Evolutionary conservation across 2,797 vertebrate species (phyloP).

Genomic region (Sebastes trivittatus): DNA sequence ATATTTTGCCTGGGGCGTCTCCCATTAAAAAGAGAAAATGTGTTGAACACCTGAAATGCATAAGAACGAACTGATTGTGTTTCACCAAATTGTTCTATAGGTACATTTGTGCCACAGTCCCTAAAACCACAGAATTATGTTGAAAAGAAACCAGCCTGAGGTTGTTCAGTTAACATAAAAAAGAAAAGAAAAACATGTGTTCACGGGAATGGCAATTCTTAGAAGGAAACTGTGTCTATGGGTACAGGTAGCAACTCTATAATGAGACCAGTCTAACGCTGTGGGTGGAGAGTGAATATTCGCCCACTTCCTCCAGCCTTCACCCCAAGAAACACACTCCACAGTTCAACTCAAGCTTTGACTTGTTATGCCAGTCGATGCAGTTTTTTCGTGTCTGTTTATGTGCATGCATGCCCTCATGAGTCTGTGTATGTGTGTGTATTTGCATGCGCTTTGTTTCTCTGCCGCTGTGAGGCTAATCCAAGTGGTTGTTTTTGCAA

Average conservation of each 20-base stretch:
- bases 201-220: background rate
- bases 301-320: background rate
- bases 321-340: background rate
- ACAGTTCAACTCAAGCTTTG: conserved; percentile 6
- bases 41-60: background rate
- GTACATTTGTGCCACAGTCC: background rate
- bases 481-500: background rate
- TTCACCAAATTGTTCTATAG: background rate
- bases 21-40: background rate
- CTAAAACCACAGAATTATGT: background rate
- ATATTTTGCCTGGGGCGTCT: no score
- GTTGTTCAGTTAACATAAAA: background rate
- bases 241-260: background rate
- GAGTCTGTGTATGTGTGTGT: background rate
- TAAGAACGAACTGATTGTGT: background rate
- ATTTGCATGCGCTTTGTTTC: background rate
- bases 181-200: background rate
- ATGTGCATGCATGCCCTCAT: background rate
- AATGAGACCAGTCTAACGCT: background rate
- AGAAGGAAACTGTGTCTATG: background rate
- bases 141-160: background rate
- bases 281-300: background rate
- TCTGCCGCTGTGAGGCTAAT: background rate
- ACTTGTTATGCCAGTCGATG: conserved; percentile 5
- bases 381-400: background rate